A percentile compares a stretch with the other conserved stretches of the same genome.
Evolutionary conservation across 2,113 vertebrate species (phyloP).

Genomic region (Meleagris gallopavo): DNA sequence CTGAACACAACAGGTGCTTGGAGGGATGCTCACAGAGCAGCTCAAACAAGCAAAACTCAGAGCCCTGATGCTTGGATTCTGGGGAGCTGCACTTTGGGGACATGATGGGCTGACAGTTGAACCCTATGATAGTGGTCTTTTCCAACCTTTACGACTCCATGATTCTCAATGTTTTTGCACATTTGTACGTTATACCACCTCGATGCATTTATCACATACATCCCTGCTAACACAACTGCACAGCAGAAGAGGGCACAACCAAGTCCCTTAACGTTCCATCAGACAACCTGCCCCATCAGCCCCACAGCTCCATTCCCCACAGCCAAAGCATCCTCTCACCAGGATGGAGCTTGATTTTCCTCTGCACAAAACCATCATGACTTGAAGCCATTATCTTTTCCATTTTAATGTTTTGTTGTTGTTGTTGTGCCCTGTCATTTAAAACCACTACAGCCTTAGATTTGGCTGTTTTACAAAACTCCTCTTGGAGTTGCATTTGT

Average conservation of each 20-base stretch:
- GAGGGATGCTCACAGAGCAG: accelerated
- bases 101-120: too few relatives aligned
- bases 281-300: neutral
- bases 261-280: neutral
- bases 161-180: neutral
- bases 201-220: accelerated
- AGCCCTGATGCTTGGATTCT: neutral
- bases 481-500: neutral
- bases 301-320: neutral
- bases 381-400: neutral
- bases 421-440: neutral
- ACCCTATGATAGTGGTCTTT: too few relatives aligned
- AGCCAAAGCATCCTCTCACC: neutral
- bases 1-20: neutral
- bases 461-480: neutral
- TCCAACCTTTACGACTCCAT: too few relatives aligned
- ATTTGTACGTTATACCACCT: neutral
- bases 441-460: neutral
- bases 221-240: neutral
- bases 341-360: neutral
- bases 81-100: neutral
- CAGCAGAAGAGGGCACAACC: neutral
- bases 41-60: neutral
- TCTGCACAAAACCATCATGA: neutral
- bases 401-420: too few relatives aligned